Percentiles rank a stretch among this genome's conserved stretches.
Evolutionary conservation across 2,113 vertebrate genomes (phyloP).

Genomic region (Oryzias curvinotus): DNA sequence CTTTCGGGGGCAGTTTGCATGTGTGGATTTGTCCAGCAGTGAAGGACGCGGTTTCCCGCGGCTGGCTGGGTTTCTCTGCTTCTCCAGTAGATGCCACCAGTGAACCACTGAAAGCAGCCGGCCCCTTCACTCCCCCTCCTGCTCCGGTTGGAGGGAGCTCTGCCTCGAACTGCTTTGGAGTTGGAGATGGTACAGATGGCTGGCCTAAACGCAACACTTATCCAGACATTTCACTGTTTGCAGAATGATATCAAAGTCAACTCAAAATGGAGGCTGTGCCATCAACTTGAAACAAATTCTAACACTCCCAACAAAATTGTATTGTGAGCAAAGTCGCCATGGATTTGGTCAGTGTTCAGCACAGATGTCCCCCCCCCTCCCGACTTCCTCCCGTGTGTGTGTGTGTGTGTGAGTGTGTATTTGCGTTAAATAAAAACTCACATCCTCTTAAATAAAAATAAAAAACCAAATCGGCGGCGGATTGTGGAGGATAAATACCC

Average conservation of each 20-base stretch:
- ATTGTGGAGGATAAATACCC: slow-evolving; percentile 71
- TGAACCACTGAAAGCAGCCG: slow-evolving; percentile 52
- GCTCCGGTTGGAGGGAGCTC: slow-evolving; percentile 25
- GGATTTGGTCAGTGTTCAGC: slow-evolving; percentile 73
- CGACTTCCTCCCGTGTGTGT: slow-evolving; percentile 51
- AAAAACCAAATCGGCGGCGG: slow-evolving; percentile 52
- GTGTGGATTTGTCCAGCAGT: slow-evolving; percentile 5
- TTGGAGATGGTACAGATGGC: slow-evolving; percentile 75
- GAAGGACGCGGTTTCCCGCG: background rate
- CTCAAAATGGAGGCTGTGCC: slow-evolving; percentile 75
- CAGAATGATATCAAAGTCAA: slow-evolving; percentile 76
- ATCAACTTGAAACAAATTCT: slow-evolving; percentile 76
- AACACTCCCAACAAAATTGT: slow-evolving; percentile 76
- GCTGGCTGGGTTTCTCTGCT: background rate
- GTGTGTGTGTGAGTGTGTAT: slow-evolving; percentile 53
- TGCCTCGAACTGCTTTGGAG: slow-evolving; percentile 62
- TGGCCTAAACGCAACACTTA: slow-evolving; percentile 75
- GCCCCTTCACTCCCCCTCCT: background rate
- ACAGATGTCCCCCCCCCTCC: slow-evolving; percentile 71
- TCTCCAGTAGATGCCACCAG: slow-evolving; percentile 79
- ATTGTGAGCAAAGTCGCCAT: slow-evolving; percentile 70
- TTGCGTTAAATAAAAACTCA: slow-evolving; percentile 72
- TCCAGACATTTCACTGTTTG: slow-evolving; percentile 75
- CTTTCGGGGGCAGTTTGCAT: slow-evolving; percentile 2
- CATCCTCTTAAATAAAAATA: slow-evolving; percentile 75